Evolutionary conservation across 2,113 vertebrate species (phyloP).

Genomic region (Prolemur simus): DNA sequence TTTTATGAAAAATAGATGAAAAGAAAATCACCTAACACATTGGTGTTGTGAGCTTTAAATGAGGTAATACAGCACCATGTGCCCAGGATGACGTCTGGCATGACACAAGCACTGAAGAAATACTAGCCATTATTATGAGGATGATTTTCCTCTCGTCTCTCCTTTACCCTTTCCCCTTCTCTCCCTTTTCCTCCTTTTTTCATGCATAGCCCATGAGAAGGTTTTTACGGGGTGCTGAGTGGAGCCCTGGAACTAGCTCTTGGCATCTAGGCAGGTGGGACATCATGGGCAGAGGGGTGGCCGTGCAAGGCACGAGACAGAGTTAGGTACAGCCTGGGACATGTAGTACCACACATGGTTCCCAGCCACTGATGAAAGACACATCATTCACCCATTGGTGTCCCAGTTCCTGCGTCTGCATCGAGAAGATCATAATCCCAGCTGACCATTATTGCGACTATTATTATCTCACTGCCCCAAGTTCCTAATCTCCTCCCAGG

Average conservation of each 20-base stretch:
- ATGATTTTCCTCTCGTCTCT: not conserved
- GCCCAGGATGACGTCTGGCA: not conserved
- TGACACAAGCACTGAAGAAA: fast-evolving
- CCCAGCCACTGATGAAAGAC: not conserved
- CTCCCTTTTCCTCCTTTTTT: not conserved
- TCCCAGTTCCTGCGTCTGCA: not conserved
- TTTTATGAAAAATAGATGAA: not conserved
- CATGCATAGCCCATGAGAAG: not conserved
- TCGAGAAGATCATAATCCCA: not conserved
- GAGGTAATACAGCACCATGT: not conserved
- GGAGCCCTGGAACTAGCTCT: not conserved
- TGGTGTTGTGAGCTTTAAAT: not conserved
- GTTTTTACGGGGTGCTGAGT: not conserved
- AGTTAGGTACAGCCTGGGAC: not conserved
- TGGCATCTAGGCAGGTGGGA: not conserved
- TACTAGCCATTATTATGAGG: not conserved
- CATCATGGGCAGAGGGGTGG: not conserved
- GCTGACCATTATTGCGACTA: not conserved
- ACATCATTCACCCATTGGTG: not conserved
- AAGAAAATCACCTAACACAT: not conserved
- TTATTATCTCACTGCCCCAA: not conserved
- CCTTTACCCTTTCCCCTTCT: not conserved
- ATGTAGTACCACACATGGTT: not conserved
- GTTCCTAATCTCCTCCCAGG: conserved; percentile 1
- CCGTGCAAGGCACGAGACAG: not conserved